A percentile compares a stretch with the other conserved stretches of the same genome.
phyloP scores from a whole-genome alignment of 2,797 vertebrate species.

The Sebastes miniatus region DNA sequence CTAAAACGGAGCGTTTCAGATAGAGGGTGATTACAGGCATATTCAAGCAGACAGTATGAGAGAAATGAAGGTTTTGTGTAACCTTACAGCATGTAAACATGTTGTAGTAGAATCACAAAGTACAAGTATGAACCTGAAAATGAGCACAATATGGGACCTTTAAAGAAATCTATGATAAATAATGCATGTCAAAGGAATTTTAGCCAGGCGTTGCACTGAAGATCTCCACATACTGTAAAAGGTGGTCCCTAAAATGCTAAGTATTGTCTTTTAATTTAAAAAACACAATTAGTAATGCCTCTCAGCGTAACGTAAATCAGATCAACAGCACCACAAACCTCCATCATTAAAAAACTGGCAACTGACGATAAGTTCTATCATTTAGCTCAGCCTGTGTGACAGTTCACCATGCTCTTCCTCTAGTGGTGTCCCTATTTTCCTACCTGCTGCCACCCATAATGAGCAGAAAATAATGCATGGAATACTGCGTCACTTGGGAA shows the following conservation, averaged over 20 bases:
- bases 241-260: neutral
- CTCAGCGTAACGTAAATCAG: neutral
- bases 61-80: accelerated
- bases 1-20: too few species aligned
- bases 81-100: too few species aligned
- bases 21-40: too few species aligned
- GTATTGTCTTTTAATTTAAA: neutral
- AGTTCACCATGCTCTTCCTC: neutral
- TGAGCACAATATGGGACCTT: neutral
- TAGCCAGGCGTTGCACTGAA: neutral
- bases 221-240: neutral
- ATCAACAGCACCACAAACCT: neutral
- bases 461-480: conserved; percentile 15
- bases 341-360: neutral
- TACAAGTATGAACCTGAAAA: too few species aligned
- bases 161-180: neutral
- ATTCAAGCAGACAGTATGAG: too few species aligned
- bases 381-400: neutral
- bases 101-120: too few species aligned
- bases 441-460: conserved; percentile 9
- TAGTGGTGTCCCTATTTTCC: neutral
- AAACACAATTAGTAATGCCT: neutral
- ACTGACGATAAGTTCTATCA: neutral
- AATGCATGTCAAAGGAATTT: neutral
- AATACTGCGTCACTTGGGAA: neutral